Evolutionary conservation across 2,113 vertebrate genomes (phyloP).

Genomic region (Myotis brandtii): DNA sequence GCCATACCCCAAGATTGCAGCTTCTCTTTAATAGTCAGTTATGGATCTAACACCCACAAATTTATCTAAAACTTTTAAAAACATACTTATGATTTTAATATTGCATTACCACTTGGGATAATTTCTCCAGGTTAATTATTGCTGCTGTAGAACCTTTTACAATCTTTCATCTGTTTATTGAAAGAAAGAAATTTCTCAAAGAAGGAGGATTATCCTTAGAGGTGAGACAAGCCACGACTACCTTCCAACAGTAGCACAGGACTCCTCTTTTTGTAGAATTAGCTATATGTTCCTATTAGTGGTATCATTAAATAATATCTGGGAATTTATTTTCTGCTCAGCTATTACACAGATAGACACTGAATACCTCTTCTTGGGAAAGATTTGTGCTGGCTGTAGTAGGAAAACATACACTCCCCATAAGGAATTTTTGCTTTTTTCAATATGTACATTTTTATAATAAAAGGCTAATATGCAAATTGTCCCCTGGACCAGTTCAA

Average conservation of each 20-base stretch:
- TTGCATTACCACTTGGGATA: not conserved
- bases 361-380: not conserved
- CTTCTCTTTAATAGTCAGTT: not conserved
- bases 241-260: not conserved
- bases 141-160: not conserved
- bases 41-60: not conserved
- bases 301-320: not conserved
- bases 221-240: not conserved
- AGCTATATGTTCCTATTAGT: not conserved
- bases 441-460: not conserved
- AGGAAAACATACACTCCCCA: not conserved
- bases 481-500: no score
- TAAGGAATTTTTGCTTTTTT: not conserved
- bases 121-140: not conserved
- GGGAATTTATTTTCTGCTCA: not conserved
- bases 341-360: not conserved
- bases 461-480: no score
- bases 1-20: not conserved
- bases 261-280: not conserved
- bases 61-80: not conserved
- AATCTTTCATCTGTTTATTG: not conserved
- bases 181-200: slow-evolving; percentile 41
- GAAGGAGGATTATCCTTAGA: not conserved
- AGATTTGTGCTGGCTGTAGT: not conserved
- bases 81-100: not conserved